These are phyloP conservation scores for Benthosema pterotum DNA, from an alignment of 2,797 vertebrate species.

Conservation along the genomic window DNA sequence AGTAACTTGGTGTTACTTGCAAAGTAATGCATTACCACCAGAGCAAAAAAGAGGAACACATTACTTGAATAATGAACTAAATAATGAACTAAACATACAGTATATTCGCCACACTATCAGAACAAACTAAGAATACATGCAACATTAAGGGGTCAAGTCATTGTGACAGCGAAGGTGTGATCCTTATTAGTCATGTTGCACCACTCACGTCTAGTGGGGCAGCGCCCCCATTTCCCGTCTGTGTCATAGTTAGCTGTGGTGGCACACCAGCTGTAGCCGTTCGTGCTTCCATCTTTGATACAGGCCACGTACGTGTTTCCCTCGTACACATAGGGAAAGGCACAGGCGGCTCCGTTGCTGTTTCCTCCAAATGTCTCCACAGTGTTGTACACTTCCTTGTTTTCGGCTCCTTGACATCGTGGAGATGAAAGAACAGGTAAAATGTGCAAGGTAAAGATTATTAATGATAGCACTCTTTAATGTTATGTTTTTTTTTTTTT, in stretches of 20 bases:
- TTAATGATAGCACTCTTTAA: too few species aligned
- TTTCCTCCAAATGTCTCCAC: slow-evolving; percentile 85
- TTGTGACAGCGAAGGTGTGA: neutral
- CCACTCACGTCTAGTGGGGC: slow-evolving; percentile 86
- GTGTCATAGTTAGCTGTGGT: slow-evolving; percentile 88
- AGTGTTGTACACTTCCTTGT: too few species aligned
- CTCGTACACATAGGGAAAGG: slow-evolving; percentile 89
- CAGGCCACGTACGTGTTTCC: slow-evolving; percentile 86
- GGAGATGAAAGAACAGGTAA: too few species aligned
- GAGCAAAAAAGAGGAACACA: too few species aligned
- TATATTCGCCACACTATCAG: too few species aligned
- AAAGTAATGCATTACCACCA: too few species aligned
- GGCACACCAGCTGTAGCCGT: slow-evolving; percentile 93
- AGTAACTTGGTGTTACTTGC: too few species aligned
- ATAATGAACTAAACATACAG: too few species aligned
- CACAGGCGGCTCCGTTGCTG: slow-evolving; percentile 78
- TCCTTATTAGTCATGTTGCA: neutral
- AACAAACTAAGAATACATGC: slow-evolving; percentile 32
- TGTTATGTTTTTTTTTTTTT: too few species aligned
- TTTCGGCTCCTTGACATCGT: too few species aligned
- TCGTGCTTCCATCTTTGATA: slow-evolving; percentile 88
- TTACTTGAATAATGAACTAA: too few species aligned
- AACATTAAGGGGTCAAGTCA: slow-evolving; percentile 41
- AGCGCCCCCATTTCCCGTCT: slow-evolving; percentile 91
- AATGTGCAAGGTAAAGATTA: too few species aligned